Conservation (phyloP, 2,888 invertebrate species). For the Diaphora mendica region DNA sequence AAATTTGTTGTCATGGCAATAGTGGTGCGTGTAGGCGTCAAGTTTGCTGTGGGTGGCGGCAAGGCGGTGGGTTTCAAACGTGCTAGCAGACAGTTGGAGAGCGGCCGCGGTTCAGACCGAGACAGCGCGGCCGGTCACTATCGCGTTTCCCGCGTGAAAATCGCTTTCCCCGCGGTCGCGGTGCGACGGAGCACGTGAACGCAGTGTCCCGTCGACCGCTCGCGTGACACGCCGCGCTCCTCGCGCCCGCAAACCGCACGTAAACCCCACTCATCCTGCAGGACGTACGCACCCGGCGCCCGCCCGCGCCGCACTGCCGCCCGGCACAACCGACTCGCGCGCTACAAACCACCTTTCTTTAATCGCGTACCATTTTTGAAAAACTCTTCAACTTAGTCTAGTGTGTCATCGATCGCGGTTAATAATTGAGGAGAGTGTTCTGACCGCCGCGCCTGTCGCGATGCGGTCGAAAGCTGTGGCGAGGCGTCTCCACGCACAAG, state of each 20-base stretch:
- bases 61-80: slow-evolving; percentile 38
- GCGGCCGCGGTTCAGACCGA: slow-evolving; percentile 72
- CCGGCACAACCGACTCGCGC: slow-evolving; percentile 57
- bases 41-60: slow-evolving; percentile 24
- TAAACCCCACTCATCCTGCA: slow-evolving; percentile 62
- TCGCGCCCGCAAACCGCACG: slow-evolving; percentile 60
- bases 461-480: slow-evolving; percentile 92
- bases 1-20: slow-evolving; percentile 26
- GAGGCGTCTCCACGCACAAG: slow-evolving; percentile 89
- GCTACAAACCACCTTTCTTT: slow-evolving; percentile 51
- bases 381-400: slow-evolving; percentile 64
- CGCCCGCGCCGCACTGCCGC: slow-evolving; percentile 74
- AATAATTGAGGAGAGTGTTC: slow-evolving; percentile 71
- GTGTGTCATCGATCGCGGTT: slow-evolving; percentile 73
- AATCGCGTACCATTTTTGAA: slow-evolving; percentile 60
- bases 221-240: slow-evolving; percentile 82
- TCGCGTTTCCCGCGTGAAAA: slow-evolving; percentile 85
- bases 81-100: slow-evolving; percentile 72
- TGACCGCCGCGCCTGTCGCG: slow-evolving; percentile 73
- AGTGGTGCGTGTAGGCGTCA: slow-evolving; percentile 27
- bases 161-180: slow-evolving; percentile 82
- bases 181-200: slow-evolving; percentile 78
- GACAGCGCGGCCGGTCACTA: slow-evolving; percentile 81
- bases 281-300: slow-evolving; percentile 74
- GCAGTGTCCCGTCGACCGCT: slow-evolving; percentile 85